Base-by-base conservation (phyloP, 2,113 vertebrate species). In the Oryzias woworae region DNA sequence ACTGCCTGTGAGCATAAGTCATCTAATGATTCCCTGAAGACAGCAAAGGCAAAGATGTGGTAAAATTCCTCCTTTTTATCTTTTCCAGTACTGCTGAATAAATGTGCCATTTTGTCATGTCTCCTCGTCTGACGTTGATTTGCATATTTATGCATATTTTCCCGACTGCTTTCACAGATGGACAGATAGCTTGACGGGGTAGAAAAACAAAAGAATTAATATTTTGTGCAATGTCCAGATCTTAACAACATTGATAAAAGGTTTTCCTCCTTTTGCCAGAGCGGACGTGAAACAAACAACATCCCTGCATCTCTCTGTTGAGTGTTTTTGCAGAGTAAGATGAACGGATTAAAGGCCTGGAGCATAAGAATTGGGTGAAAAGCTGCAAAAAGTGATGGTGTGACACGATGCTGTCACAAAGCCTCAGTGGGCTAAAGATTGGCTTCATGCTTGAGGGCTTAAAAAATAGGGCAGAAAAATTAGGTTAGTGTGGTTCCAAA, bases 201-300 rank as follows among this genome's bases (percentile, higher is more conserved):
- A 58, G 44, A 17, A 58, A 51, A 53, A 47, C 51, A 61, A 18
- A 56, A 20, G 62, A 54, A 70, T 20, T 57, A 47, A 55, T 55
- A 31, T 31, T 52, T 20, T 24, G 36, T 49, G 41, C 26, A 52
- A 44, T 57, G 63, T 31, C 53, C 22, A 23, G 62, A 49, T 31
- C 55, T 46, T 4, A 31, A 72, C 3, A 14, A 71, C 62, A 66
- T 23, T 66, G 47, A 36, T 53, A 64, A 76, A 62, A 61, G 20
- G 51, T 58, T 53, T 66, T 51, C 50, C 45, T 69, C 50, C 66
- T 59, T 66, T 68, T 69, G 54, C 69, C 61, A 59, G 64, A 72
- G 36, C 62, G 65, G 56, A 73, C 53, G 49, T 72, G 66, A 73
- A 70, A 73, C 15, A 70, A 69, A 73, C 70, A 77, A 55, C 36